These are phyloP conservation scores for Eurois occulta DNA, from an alignment of 2,888 invertebrate species.

Conservation along the genomic window DNA sequence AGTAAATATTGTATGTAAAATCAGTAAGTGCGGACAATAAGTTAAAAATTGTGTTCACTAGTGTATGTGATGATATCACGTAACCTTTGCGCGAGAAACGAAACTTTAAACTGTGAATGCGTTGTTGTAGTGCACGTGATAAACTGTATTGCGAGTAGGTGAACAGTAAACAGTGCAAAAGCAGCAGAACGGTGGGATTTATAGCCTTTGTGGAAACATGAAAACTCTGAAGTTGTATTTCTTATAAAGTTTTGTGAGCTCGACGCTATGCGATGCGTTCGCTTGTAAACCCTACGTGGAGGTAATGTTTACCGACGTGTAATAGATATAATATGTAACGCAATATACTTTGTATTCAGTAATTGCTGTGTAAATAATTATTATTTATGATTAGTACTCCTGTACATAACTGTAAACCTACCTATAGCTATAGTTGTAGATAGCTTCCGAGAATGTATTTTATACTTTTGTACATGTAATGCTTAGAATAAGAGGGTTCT, in stretches of 20 bases:
- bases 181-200: slow-evolving; percentile 82
- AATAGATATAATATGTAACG: slow-evolving; percentile 68
- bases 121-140: slow-evolving; percentile 81
- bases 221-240: slow-evolving; percentile 84
- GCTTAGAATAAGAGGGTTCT: slow-evolving; percentile 72
- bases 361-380: slow-evolving; percentile 86
- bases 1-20: slow-evolving; percentile 59
- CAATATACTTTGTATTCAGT: slow-evolving; percentile 71
- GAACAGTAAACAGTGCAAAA: slow-evolving; percentile 82
- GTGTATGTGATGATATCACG: slow-evolving; percentile 76
- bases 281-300: slow-evolving; percentile 68
- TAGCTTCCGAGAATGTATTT: slow-evolving; percentile 71
- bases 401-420: slow-evolving; percentile 78
- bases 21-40: slow-evolving; percentile 66
- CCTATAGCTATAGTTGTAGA: slow-evolving; percentile 75
- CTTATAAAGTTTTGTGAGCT: slow-evolving; percentile 79
- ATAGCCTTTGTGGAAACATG: slow-evolving; percentile 83
- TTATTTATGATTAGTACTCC: slow-evolving; percentile 80
- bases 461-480: slow-evolving; percentile 76
- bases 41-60: slow-evolving; percentile 68
- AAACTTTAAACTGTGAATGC: slow-evolving; percentile 78
- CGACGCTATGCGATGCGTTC: slow-evolving; percentile 70
- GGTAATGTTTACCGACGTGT: slow-evolving; percentile 73
- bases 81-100: slow-evolving; percentile 73
- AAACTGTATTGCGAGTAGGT: slow-evolving; percentile 85